Evolutionary conservation across 2,797 vertebrate genomes (phyloP).

Genomic region (Sebastes alutus): DNA sequence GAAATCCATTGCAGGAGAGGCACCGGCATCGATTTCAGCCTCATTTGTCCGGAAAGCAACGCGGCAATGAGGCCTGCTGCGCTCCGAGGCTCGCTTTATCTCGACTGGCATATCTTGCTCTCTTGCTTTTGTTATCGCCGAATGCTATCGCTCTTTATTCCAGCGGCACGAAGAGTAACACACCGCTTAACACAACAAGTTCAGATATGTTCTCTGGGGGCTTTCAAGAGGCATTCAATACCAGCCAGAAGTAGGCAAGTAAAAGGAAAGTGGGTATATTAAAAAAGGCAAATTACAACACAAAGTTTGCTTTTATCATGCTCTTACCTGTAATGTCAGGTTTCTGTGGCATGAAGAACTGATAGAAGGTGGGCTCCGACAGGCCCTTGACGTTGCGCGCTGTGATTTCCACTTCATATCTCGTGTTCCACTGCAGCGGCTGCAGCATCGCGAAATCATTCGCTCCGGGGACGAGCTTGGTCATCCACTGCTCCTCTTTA

Average conservation of each 20-base stretch:
- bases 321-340: conserved; percentile 95
- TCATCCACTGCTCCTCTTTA: conserved; percentile 98
- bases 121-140: conserved; percentile 39
- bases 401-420: conserved; percentile 97
- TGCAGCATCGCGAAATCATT: conserved; percentile 95
- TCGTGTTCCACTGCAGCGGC: conserved; percentile 96
- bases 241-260: neutral
- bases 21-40: conserved; percentile 6
- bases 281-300: neutral
- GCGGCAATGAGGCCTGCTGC: conserved; percentile 2
- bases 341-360: conserved; percentile 98
- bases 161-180: conserved; percentile 1
- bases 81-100: conserved; percentile 33
- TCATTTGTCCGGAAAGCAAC: conserved; percentile 29
- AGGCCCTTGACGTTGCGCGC: conserved; percentile 95
- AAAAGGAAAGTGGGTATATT: neutral
- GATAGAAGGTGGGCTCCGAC: conserved; percentile 96
- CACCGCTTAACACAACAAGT: neutral
- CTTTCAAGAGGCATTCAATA: conserved; percentile 9
- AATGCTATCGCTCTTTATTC: neutral
- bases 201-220: neutral
- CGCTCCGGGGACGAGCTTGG: conserved; percentile 92
- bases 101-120: conserved; percentile 39
- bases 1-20: conserved; percentile 11
- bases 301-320: conserved; percentile 14